A percentile compares a stretch with the other conserved stretches of the same genome.
These are phyloP conservation scores for Ichneumoninae sp. DNA, from an alignment of 2,888 invertebrate species.

Conservation along the genomic window DNA sequence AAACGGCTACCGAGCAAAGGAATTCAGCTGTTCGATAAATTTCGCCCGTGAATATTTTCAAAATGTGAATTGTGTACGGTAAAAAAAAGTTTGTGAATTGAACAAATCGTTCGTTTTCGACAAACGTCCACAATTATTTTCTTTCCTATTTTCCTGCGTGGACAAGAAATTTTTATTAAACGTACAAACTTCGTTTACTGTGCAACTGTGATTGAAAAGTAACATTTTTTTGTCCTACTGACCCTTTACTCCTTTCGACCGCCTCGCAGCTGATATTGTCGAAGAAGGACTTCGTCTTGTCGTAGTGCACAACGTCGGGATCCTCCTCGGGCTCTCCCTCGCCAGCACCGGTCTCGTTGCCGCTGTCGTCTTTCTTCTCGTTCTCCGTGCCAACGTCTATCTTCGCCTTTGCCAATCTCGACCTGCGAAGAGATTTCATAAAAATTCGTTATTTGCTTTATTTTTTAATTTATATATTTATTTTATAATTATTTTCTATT, in stretches of 20 bases:
- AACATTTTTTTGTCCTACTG: slow-evolving; percentile 69
- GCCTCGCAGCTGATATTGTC: slow-evolving; percentile 99
- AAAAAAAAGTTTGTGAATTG: too few relatives aligned
- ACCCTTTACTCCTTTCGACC: slow-evolving; percentile 93
- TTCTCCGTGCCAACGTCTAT: slow-evolving; percentile 86
- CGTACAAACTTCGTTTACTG: too few relatives aligned
- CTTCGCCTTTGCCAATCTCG: slow-evolving; percentile 93
- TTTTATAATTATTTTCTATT: too few relatives aligned
- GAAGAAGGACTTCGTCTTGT: slow-evolving; percentile 99
- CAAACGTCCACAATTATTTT: too few relatives aligned
- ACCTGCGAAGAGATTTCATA: slow-evolving; percentile 81
- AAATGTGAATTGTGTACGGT: not conserved
- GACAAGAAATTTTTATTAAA: too few relatives aligned
- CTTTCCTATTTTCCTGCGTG: too few relatives aligned
- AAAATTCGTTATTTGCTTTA: not conserved
- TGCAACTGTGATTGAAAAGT: not conserved
- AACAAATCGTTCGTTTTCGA: too few relatives aligned
- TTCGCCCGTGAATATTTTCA: not conserved
- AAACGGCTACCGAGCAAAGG: too few relatives aligned
- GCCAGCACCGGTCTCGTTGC: slow-evolving; percentile 94
- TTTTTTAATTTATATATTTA: too few relatives aligned
- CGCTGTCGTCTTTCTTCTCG: slow-evolving; percentile 95
- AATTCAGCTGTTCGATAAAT: not conserved
- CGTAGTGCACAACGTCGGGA: slow-evolving; percentile 91
- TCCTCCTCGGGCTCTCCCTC: slow-evolving; percentile 91